Evolutionary conservation across 2,797 vertebrate species (phyloP).

Genomic region (Liasis olivaceus): DNA sequence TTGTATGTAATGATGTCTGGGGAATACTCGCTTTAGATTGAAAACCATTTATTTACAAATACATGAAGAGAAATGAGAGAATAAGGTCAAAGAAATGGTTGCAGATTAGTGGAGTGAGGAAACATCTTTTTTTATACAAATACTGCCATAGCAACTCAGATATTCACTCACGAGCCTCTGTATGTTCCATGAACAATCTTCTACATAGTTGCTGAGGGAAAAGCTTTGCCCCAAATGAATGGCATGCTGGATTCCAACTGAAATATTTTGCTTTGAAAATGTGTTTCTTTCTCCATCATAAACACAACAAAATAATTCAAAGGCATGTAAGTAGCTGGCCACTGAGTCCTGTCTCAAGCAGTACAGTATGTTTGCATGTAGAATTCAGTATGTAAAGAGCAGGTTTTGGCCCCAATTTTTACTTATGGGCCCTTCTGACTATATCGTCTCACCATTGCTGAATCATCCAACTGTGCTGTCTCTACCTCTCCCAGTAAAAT

Average conservation of each 20-base stretch:
- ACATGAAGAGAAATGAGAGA: not conserved
- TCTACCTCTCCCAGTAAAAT: not conserved
- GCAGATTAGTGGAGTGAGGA: not conserved
- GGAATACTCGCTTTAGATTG: not conserved
- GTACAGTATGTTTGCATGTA: no score
- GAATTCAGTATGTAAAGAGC: no score
- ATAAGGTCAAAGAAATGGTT: not conserved
- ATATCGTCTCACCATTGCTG: not conserved
- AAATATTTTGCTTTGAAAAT: not conserved
- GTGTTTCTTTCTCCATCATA: not conserved
- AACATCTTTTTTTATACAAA: not conserved
- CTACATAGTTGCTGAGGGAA: not conserved
- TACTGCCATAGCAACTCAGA: not conserved
- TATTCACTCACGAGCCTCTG: not conserved
- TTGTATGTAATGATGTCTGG: not conserved
- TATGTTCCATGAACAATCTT: not conserved
- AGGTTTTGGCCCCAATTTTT: no score
- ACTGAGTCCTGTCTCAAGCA: no score
- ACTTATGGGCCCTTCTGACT: no score
- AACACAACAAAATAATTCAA: not conserved
- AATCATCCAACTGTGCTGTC: not conserved
- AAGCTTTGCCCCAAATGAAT: not conserved
- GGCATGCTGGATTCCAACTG: not conserved
- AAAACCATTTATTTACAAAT: not conserved
- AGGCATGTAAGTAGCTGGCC: not conserved